Conservation (phyloP, 1,140 invertebrate genomes). For the Acromyrmex heyeri region DNA sequence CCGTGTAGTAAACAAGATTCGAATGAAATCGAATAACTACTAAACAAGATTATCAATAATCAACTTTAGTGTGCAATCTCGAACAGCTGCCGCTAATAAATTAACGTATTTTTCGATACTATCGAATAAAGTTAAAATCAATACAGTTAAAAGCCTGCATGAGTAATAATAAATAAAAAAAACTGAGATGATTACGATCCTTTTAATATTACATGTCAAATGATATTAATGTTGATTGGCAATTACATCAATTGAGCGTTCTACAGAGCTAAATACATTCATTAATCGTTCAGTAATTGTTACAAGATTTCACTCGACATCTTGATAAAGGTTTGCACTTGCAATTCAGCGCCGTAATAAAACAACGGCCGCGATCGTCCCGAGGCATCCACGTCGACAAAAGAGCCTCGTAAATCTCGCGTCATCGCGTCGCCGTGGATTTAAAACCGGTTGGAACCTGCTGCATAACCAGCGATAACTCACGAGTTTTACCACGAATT, state of each 20-base stretch:
- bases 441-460: slow-evolving; percentile 74
- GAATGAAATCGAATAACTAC: neutral
- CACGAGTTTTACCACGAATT: slow-evolving; percentile 70
- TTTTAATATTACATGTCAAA: neutral
- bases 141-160: neutral
- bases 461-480: slow-evolving; percentile 61
- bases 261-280: slow-evolving; percentile 31
- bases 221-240: slow-evolving; percentile 22
- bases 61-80: slow-evolving; percentile 21
- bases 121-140: neutral
- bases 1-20: neutral
- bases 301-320: slow-evolving; percentile 34
- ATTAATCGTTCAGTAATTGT: slow-evolving; percentile 56
- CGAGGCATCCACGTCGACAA: slow-evolving; percentile 69
- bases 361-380: slow-evolving; percentile 51
- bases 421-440: slow-evolving; percentile 72
- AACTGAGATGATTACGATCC: neutral
- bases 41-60: slow-evolving; percentile 27
- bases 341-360: slow-evolving; percentile 56
- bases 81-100: slow-evolving; percentile 3
- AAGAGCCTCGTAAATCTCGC: slow-evolving; percentile 71
- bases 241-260: slow-evolving; percentile 31
- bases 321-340: slow-evolving; percentile 54
- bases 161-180: neutral
- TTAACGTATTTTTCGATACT: neutral